Evolutionary conservation across 2,888 invertebrate genomes (phyloP), one percentile per base, ranked within the genome.

Genomic region (Leucoma salicis): DNA sequence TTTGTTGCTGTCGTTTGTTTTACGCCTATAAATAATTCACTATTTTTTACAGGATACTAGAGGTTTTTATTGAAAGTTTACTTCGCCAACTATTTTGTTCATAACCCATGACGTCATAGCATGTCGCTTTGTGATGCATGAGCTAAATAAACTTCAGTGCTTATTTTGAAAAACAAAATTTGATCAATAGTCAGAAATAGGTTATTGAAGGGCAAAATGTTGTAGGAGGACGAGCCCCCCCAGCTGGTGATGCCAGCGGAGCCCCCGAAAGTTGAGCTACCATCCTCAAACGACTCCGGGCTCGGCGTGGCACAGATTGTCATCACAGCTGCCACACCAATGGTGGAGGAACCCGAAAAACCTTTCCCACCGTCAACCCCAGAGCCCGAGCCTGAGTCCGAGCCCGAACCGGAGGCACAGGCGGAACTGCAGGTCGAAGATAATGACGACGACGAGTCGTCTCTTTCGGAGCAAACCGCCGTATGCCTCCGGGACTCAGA

Each of bases 261-360:
- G 25, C 39, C 29, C 12, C 72, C 77, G 47, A 70, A 66, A 75
- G 82, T 74, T 82, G 83, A 83, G 59, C 74, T 79, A 46, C 90
- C 92, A 4, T 51, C 59, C 3, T 53, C 60, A 3, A 78, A 80
- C 58, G 92, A 93, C 57, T 90, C 92, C 61, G 95, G 95, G 61
- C 91, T 96, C 52, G 95, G 95, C 50, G 96, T 96, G 62, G 96
- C 96, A 38, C 95, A 96, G 81, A 97, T 97, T 64, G 96, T 97
- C 45, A 97, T 97, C 78, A 97, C 97, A 33, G 97, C 97, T 39
- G 97, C 97, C 53, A 97, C 97, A 31, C 97, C 97, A 31, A 96
- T 96, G 95, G 90, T 94, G 66, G 97, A 97, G 83, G 96, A 96
- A 71, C 92, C 95, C 28, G 96, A 95, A 59, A 94, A 93, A 71